Conservation (phyloP, 2,888 invertebrate species). For the Podotricha telesiphe region DNA sequence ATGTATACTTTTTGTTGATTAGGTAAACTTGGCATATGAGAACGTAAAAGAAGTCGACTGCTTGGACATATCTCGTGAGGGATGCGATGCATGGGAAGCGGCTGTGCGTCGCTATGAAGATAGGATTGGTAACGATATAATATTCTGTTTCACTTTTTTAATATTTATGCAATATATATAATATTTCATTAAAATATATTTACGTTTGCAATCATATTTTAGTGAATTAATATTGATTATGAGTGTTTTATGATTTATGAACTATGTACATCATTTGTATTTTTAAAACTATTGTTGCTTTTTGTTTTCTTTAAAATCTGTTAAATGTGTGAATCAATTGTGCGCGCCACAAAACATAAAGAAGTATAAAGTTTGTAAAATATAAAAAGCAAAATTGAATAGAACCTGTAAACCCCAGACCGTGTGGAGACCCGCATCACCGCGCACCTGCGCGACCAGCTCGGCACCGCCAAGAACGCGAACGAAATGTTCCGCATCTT, state of each 20-base stretch:
- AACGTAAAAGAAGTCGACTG: constrained; percentile 99
- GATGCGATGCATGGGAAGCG: constrained; percentile 98
- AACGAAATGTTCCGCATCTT: constrained; percentile 99
- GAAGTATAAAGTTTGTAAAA: too few relatives aligned
- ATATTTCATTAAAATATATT: too few relatives aligned
- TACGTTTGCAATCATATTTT: too few relatives aligned
- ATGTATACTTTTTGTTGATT: background rate
- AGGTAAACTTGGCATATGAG: constrained; percentile 89
- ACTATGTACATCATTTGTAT: too few relatives aligned
- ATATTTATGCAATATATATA: too few relatives aligned
- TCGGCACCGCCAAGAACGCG: constrained; percentile 99
- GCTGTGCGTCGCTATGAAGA: constrained; percentile 98
- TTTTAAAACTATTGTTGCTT: too few relatives aligned
- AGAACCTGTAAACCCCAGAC: constrained; percentile 71
- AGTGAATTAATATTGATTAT: too few relatives aligned
- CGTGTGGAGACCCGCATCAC: constrained; percentile 99
- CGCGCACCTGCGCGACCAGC: constrained; percentile 97
- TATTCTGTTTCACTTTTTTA: background rate
- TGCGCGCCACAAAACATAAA: too few relatives aligned
- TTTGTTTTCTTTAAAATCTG: too few relatives aligned
- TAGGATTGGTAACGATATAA: constrained; percentile 88
- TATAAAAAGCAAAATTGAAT: background rate
- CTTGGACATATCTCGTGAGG: constrained; percentile 97
- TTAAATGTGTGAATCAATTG: too few relatives aligned
- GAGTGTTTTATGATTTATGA: too few relatives aligned